Base-by-base conservation (phyloP, 2,888 invertebrate species). In the Sepiola atlantica region DNA sequence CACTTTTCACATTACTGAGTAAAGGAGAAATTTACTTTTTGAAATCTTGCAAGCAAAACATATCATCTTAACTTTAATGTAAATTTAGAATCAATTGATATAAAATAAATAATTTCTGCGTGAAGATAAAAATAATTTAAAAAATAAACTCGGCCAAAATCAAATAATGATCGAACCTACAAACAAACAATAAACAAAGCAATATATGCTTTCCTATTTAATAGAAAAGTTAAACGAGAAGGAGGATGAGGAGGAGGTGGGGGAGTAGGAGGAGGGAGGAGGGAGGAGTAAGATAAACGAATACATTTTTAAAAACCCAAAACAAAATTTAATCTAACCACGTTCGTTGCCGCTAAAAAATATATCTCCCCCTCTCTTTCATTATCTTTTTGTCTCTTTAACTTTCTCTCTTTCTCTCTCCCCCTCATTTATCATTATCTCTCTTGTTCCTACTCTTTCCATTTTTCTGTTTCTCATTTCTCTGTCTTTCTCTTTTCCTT, bases 11-110 rank as follows among this genome's bases (percentile, higher is more conserved):
- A n/a, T n/a, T 77, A 77, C n/a, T 12, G 77, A 77, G 18, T n/a
- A 4, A 77, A n/a, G n/a, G n/a, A 77, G n/a, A 77, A 45, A 77
- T n/a, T n/a, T 77, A n/a, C n/a, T n/a, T 77, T 77, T 77, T n/a
- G 77, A 77, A 77, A 77, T 77, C 32, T 77, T n/a, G n/a, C 77
- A 77, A 77, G n/a, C 77, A 77, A 77, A 77, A 77, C 77, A 77
- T 77, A 77, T 77, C 77, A 77, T n/a, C 77, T 77, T 77, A 77
- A 77, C 77, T n/a, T 77, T 4, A 77, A 77, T 77, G 77, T 77
- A 77, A 77, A 77, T 77, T 77, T 77, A 77, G 77, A 77, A 77
- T n/a, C 77, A n/a, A 77, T 32, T 77, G 77, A 77, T 8, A 45
- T 77, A 77, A 77, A 77, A 77, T 77, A 77, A 77, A 77, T 77